phyloP scores from a whole-genome alignment of 30 jellyfish, hydroid and myxozoan genomes.

The Aurelia sp. region DNA sequence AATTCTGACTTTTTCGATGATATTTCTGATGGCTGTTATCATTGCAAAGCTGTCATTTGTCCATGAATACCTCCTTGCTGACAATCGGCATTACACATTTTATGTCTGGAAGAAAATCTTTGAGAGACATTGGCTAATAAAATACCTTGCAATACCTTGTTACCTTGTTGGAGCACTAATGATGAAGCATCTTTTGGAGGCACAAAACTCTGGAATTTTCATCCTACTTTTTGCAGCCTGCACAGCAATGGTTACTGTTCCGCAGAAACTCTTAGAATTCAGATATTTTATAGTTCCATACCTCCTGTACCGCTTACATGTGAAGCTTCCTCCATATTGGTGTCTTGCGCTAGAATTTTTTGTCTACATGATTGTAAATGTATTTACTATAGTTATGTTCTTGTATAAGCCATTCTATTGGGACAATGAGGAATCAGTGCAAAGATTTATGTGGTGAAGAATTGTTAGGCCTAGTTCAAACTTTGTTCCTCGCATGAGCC shows the following conservation, averaged over 20 bases:
- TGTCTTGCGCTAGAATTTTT: slow-evolving; percentile 63
- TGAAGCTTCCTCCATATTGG: slow-evolving; percentile 30
- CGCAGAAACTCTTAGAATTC: slow-evolving; percentile 92
- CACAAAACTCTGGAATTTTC: slow-evolving; percentile 43
- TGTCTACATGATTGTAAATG: slow-evolving; percentile 62
- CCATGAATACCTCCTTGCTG: slow-evolving; percentile 90
- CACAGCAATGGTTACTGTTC: slow-evolving; percentile 71
- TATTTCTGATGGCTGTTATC: slow-evolving; percentile 4
- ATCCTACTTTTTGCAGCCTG: slow-evolving; percentile 44
- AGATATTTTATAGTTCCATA: slow-evolving; percentile 91
- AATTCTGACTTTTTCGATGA: neutral
- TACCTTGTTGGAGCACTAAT: slow-evolving; percentile 48
- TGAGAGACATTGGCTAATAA: slow-evolving; percentile 72
- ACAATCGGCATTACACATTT: slow-evolving; percentile 93
- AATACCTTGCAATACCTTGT: slow-evolving; percentile 66
- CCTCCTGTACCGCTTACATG: slow-evolving; percentile 70
- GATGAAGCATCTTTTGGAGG: slow-evolving; percentile 24
- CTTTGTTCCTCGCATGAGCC: neutral
- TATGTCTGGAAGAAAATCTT: slow-evolving; percentile 86
- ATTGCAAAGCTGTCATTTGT: slow-evolving; percentile 68
- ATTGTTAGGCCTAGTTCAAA: neutral
- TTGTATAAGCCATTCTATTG: slow-evolving; percentile 87
- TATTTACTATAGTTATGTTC: slow-evolving; percentile 60
- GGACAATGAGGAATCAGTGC: slow-evolving; percentile 62
- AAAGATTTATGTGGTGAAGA: slow-evolving; percentile 90